Percentiles rank a stretch among this genome's conserved stretches.
These are phyloP conservation scores for Ara ararauna DNA, from an alignment of 2,797 vertebrate species.

Conservation along the genomic window DNA sequence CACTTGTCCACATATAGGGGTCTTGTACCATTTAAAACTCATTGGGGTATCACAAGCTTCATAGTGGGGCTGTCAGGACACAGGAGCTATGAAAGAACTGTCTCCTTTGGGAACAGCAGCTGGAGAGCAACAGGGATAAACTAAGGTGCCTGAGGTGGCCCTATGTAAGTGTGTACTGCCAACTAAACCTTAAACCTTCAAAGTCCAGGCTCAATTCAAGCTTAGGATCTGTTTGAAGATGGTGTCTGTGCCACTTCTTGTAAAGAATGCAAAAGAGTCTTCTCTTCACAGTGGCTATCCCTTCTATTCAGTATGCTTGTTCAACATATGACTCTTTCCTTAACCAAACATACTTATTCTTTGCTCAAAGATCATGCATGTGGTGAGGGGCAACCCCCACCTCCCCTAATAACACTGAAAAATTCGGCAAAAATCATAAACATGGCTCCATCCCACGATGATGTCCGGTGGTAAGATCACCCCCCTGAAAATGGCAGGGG, in stretches of 20 bases:
- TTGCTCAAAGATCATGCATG: neutral
- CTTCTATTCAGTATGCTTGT: neutral
- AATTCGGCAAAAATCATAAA: neutral
- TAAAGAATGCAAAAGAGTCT: neutral
- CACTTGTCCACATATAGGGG: neutral
- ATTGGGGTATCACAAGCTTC: neutral
- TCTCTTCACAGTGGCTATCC: neutral
- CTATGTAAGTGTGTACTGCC: neutral
- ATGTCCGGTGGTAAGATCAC: neutral
- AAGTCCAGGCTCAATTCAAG: neutral
- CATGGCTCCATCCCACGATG: neutral
- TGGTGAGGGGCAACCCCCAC: neutral
- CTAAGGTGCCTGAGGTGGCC: neutral
- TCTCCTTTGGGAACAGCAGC: neutral
- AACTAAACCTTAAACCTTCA: neutral
- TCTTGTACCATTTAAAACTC: neutral
- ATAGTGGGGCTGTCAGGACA: neutral
- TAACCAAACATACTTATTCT: neutral
- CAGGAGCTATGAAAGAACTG: neutral
- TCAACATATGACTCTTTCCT: neutral
- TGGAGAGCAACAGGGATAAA: neutral
- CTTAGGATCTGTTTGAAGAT: neutral
- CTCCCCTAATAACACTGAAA: neutral
- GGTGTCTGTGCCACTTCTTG: neutral
- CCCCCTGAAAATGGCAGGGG: neutral